These are phyloP conservation scores for Orycteropus afer DNA, from an alignment of 2,113 vertebrate genomes.

Conservation along the genomic window DNA sequence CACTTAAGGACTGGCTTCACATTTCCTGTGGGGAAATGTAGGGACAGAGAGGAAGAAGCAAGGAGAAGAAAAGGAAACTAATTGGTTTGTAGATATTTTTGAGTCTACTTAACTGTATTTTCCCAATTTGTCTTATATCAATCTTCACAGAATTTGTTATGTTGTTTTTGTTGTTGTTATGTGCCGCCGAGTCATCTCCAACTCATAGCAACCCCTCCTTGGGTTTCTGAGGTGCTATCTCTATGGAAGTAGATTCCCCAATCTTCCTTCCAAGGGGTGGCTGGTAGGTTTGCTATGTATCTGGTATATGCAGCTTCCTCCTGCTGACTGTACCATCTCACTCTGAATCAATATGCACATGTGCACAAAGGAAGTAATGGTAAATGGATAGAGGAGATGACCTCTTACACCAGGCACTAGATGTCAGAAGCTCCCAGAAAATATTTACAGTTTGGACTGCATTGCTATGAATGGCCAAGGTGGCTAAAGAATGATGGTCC, in stretches of 20 bases:
- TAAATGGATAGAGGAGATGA: neutral
- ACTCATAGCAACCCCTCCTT: too few relatives aligned
- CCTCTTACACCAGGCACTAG: constrained; percentile 21
- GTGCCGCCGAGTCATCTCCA: too few relatives aligned
- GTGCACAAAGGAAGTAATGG: neutral
- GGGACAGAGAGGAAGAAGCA: too few relatives aligned
- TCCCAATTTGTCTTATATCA: neutral
- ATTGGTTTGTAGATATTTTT: neutral
- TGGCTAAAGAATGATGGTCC: too few relatives aligned
- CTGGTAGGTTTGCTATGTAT: too few relatives aligned
- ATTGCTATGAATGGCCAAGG: neutral
- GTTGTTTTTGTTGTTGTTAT: too few relatives aligned
- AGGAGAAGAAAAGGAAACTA: accelerated
- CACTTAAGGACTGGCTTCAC: neutral
- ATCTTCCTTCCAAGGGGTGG: too few relatives aligned
- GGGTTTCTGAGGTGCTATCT: too few relatives aligned
- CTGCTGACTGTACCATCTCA: neutral
- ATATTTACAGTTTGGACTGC: neutral
- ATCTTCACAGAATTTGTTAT: neutral
- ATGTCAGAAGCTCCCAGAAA: constrained; percentile 25
- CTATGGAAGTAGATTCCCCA: too few relatives aligned
- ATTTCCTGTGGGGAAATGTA: neutral
- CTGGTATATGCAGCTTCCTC: neutral
- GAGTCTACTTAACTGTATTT: neutral
- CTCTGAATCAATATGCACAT: accelerated